Base-by-base conservation (phyloP, 2,797 vertebrate genomes). In the Hydrolagus colliei region DNA sequence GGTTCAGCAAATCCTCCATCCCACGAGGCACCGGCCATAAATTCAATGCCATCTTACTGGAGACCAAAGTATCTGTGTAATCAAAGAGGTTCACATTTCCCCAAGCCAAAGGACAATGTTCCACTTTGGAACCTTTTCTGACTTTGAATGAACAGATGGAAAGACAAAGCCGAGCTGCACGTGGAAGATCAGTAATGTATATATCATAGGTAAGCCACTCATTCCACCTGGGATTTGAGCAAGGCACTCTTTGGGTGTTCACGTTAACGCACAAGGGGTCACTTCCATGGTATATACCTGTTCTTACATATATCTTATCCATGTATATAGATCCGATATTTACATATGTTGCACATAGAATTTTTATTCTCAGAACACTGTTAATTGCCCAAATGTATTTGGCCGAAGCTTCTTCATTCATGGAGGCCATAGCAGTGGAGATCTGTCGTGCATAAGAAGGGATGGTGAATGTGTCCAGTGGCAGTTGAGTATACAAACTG, bases 261-360 rank as follows among this genome's bases (percentile, higher is more conserved):
- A 92, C 91, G 4, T 92, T 92, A 71, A 92, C 91, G 77, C 92
- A 92, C 71, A 92, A 87, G 0, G 92, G 92, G 73, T 92, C 92
- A 52, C 92, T 91, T 80, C 92, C 92, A 8, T 92, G 92, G 87
- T 91, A 92, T 85, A 92, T 91, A 20, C 92, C 91, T 4, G 92
- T 92, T 86, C 91, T 88, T 68, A 92, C 91, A 1, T 92, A 92
- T 27, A 94, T 94, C 93, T 94, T 95, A 86, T 95, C 94, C 0
- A 95, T 95, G 87, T 95, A 94, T 35, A 94, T 86, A 89, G 95
- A 94, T 91, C 95, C 95, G 86, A 95, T 94, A 10, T 95, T 95
- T 78, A 95, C 94, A 20, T 95, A 95, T 9, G 94, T 95, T 85
- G 95, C 94, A 0, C 94, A 95, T 32, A 95, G 92, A 75, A 95